Evolutionary conservation across 2,888 invertebrate genomes (phyloP).

Genomic region (Chalcosyrphus nemorum): DNA sequence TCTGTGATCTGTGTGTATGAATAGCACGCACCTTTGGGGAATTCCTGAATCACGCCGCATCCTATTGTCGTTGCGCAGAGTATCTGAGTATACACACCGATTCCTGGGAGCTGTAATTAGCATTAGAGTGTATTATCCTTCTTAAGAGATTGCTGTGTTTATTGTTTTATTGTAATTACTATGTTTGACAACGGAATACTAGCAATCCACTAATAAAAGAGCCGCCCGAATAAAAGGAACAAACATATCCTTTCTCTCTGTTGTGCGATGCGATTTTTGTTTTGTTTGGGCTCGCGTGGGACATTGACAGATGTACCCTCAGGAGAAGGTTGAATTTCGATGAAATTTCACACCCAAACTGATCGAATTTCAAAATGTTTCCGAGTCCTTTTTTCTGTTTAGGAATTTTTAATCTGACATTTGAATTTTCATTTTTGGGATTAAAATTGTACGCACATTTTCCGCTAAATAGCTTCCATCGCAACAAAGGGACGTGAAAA

Average conservation of each 20-base stretch:
- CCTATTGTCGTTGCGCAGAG: not conserved
- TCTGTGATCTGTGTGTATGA: not conserved
- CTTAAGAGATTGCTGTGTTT: constrained; percentile 54
- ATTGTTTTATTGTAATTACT: constrained; percentile 69
- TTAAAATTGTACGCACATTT: constrained; percentile 55
- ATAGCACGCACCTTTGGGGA: constrained; percentile 49
- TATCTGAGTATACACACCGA: too few species aligned
- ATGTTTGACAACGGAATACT: constrained; percentile 52
- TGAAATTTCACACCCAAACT: constrained; percentile 66
- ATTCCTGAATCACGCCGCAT: constrained; percentile 58
- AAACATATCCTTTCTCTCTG: not conserved
- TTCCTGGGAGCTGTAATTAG: constrained; percentile 65
- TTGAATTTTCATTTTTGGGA: constrained; percentile 46
- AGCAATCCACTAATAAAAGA: constrained; percentile 32
- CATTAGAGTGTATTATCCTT: constrained; percentile 68
- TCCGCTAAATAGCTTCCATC: constrained; percentile 44
- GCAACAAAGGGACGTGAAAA: constrained; percentile 1
- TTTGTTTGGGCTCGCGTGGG: not conserved
- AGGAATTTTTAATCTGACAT: constrained; percentile 63
- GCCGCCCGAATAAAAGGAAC: not conserved
- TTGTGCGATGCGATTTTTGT: not conserved
- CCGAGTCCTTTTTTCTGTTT: not conserved
- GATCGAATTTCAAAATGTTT: constrained; percentile 52
- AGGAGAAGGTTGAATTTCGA: constrained; percentile 40
- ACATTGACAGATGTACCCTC: constrained; percentile 46